Evolutionary conservation across 2,888 invertebrate species (phyloP), one percentile per base, ranked within the genome.

Genomic region (Andrena minutula): DNA sequence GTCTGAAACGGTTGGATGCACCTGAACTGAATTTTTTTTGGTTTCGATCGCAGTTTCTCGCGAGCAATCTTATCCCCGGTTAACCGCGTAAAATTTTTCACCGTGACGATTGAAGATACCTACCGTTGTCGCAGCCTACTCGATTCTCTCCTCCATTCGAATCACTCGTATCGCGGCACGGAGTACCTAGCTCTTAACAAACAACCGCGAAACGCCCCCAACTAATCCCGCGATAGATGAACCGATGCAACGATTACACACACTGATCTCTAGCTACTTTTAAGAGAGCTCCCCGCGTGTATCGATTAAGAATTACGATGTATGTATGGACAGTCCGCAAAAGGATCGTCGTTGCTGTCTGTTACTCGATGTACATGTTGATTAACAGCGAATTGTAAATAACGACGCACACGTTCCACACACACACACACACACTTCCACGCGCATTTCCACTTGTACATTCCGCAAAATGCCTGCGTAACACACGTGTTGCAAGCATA

Each of bases 371-470:
- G 68, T 84, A 83, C 28, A 69, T 75, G 41, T 63, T 32, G 60
- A 71, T 65, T 49, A 41, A 41, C 60, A 53, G 47, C 60, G 8
- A 56, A 60, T 58, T 83, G 83, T 86, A 86, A 83, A 86, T 86
- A 85, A 79, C 63, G 35, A 69, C n/a, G 41, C 12, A 53, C 53
- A 23, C 53, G 53, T 23, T 3, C 23, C 49, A 32, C 12, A 49
- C 49, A 26, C 8, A 32, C 8, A 53, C 53, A 53, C 53, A 23
- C 7, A 53, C 56, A 56, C 12, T 10, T 30, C 8, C 68, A 41
- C 26, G 32, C 82, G 51, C 70, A 64, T 61, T 47, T 51, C 47
- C 78, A 81, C 69, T 70, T 88, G 85, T 83, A 80, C 66, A 88
- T 76, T 71, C 28, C 65, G 64, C 72, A 66, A 80, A 70, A 51